Evolutionary conservation across 2,888 invertebrate genomes (phyloP), one percentile per base, ranked within the genome.

Genomic region (Eilema caniola): DNA sequence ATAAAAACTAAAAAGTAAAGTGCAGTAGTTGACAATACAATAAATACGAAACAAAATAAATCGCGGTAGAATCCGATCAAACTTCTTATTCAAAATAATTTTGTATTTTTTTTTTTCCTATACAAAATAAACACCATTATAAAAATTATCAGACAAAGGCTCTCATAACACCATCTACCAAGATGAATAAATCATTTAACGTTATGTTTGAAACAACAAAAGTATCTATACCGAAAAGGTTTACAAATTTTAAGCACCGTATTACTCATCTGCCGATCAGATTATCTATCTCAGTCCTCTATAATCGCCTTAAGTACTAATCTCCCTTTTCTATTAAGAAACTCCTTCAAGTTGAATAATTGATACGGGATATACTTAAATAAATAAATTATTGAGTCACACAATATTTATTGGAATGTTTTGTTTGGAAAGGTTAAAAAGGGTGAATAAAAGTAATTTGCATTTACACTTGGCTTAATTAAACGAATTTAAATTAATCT

Each of bases 291-390:
- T 83, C 79, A 79, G 78, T 79, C 77, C 74, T 63, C 69, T 72
- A 72, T 85, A 85, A 86, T 84, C 86, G 79, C 75, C 80, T 84
- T 85, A 84, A 74, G 72, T 79, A 79, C 69, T 80, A 79, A 82
- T 82, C 78, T 76, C 73, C 74, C 72, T 74, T 76, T 83, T 76
- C 76, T 78, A 77, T 83, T 71, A 81, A 47, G 53, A 61, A 73
- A 74, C 70, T 74, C 74, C 70, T 81, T 72, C 25, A 66, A 67
- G 71, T 76, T 75, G 76, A 80, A 83, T 83, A 77, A 80, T 77
- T 78, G 76, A 80, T 82, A 76, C 71, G 62, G 62, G 57, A 70
- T 71, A 72, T 72, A 60, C 57, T 47, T 56, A 69, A 69, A 64
- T 71, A 75, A 76, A 74, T 73, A 71, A 75, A 71, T 73, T 63